Evolutionary conservation across 2,797 vertebrate species (phyloP).

Genomic region (Aphelocoma californica): DNA sequence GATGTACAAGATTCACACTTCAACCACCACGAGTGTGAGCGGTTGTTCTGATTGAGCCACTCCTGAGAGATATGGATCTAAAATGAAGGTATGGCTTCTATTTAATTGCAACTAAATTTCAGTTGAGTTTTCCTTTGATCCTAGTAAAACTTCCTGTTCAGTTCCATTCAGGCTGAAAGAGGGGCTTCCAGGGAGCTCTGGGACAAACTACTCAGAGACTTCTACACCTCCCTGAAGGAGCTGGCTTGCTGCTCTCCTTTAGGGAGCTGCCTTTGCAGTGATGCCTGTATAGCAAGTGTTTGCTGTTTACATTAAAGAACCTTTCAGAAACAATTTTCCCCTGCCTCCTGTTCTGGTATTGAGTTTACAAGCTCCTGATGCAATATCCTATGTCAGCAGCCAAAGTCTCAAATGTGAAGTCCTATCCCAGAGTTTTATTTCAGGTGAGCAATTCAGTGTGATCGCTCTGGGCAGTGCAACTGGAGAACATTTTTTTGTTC

Average conservation of each 20-base stretch:
- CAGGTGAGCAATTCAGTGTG: background rate
- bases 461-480: background rate
- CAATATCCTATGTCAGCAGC: background rate
- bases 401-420: background rate
- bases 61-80: background rate
- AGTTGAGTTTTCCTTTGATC: background rate
- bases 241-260: background rate
- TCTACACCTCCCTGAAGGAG: background rate
- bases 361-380: background rate
- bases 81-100: background rate
- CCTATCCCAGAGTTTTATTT: background rate
- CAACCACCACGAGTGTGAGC: background rate
- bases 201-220: background rate
- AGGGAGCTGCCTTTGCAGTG: background rate
- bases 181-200: background rate
- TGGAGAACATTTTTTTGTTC: background rate
- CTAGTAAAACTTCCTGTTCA: background rate
- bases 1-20: background rate
- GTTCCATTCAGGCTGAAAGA: background rate
- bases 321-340: background rate
- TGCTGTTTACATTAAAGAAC: background rate
- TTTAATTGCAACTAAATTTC: background rate
- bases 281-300: accelerated
- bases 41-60: background rate
- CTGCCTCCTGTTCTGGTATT: background rate